phyloP scores from a whole-genome alignment of 35 echinoderm and acorn worm species.

The Holothuria glaberrima region DNA sequence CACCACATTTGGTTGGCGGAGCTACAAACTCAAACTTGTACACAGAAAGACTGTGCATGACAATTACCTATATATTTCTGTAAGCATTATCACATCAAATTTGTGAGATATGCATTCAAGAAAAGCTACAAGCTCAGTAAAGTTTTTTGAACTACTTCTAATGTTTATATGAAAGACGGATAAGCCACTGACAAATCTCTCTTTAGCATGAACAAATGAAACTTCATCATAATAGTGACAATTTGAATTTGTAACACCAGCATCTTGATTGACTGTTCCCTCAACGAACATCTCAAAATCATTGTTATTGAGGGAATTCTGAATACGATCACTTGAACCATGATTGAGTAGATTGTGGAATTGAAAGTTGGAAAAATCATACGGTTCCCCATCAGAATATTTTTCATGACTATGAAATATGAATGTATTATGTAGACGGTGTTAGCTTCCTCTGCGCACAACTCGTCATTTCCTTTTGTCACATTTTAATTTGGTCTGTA shows the following conservation, averaged over 20 bases:
- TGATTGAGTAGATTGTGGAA: constrained; percentile 18
- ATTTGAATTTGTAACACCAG: background rate
- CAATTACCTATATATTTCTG: no score
- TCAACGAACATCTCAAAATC: background rate
- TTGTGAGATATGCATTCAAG: constrained; percentile 11
- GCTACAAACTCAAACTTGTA: constrained; percentile 1
- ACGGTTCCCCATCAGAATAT: background rate
- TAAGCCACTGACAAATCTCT: no score
- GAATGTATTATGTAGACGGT: background rate
- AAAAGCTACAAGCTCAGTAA: constrained; percentile 8
- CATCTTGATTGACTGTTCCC: background rate
- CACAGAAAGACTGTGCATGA: background rate
- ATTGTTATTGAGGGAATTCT: background rate
- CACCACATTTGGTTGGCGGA: background rate
- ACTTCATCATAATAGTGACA: constrained; percentile 40
- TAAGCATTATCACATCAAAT: constrained; percentile 28
- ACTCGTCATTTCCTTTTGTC: background rate
- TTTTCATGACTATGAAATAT: background rate
- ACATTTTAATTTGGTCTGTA: background rate
- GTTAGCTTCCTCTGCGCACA: background rate
- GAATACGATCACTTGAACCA: background rate
- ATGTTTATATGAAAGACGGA: no score
- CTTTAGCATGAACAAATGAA: background rate
- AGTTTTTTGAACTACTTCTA: background rate
- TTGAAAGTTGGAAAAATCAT: background rate